A percentile compares a stretch with the other conserved stretches of the same genome.
Evolutionary conservation across 2,888 invertebrate species (phyloP).

Genomic region (Erebia ligea): DNA sequence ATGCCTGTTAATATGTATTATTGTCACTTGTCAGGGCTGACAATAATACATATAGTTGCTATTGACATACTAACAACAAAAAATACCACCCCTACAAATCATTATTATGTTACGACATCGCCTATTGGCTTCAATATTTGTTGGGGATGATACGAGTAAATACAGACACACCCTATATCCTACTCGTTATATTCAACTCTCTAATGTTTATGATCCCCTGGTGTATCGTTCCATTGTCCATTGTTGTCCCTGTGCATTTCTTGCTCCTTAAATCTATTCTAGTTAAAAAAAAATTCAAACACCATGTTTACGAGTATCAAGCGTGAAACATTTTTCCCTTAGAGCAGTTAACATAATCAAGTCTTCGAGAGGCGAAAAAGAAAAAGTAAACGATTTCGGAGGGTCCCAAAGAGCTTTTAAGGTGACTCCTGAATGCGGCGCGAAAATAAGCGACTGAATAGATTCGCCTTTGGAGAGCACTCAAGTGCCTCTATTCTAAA

Average conservation of each 20-base stretch:
- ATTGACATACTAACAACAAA: too few species aligned
- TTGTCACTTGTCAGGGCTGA: too few species aligned
- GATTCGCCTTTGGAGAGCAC: conserved; percentile 47
- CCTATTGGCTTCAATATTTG: background rate
- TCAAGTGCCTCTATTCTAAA: conserved; percentile 46
- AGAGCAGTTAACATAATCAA: conserved; percentile 38
- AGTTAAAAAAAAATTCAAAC: background rate
- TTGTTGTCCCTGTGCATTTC: background rate
- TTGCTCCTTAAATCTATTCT: too few species aligned
- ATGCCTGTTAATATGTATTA: too few species aligned
- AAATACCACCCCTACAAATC: background rate
- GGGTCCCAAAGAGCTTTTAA: conserved; percentile 50
- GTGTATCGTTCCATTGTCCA: conserved; percentile 3
- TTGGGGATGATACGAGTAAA: conserved; percentile 2
- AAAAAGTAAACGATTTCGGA: conserved; percentile 47
- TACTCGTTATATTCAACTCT: background rate
- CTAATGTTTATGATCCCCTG: conserved; percentile 6
- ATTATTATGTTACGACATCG: background rate
- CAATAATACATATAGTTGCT: too few species aligned
- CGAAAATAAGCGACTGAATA: conserved; percentile 44
- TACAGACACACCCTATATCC: background rate
- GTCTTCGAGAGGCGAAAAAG: conserved; percentile 41
- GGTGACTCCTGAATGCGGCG: conserved; percentile 44
- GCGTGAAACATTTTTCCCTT: conserved; percentile 14
- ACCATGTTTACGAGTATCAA: background rate